Base-by-base conservation (phyloP, 2,888 invertebrate species). In the Serripes groenlandicus region DNA sequence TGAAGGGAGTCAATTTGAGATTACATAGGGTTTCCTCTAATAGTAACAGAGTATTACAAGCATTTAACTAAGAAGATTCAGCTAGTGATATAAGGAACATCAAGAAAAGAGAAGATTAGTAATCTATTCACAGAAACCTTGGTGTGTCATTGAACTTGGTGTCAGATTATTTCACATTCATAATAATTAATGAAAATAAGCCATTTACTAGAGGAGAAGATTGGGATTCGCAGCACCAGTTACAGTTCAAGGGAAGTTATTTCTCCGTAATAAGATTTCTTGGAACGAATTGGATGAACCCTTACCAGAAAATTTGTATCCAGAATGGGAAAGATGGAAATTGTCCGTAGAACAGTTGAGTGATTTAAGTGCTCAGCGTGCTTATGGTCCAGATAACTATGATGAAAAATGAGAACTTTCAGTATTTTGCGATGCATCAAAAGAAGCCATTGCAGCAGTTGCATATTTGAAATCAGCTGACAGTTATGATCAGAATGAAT, bases 351-450 rank as follows among this genome's bases (percentile, higher is more conserved):
- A 26, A 49, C 35, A 28, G 30, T 64, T 64, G n/a, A 35, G 64
- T 60, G 23, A 23, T 30, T 28, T 60, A 30, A 28, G 32, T 60
- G 60, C 32, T 7, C 18, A 23, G 15, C 7, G 60, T 15, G 30
- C 60, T 60, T 60, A 60, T 30, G 60, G 60, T 37, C 37, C 64
- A 15, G 32, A 15, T 9, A 35, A 37, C n/a, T 23, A 35, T 34
- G 64, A 18, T 37, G 35, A 32, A 15, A 28, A 42, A 7, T 28
- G 52, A 5, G 52, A 72, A 15, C 52, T 69, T 18, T 85, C 83
- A 28, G 58, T 87, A 28, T 91, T 81, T 60, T 82, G 76, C 11
- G 90, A 91, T 78, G 89, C 89, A 0, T 89, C 89, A 11, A 86
- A 86, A 80, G 62, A 54, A 9, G 90, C 89, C 15, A 88, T 89